Percentiles rank a stretch among this genome's conserved stretches.
Evolutionary conservation across 2,113 vertebrate species (phyloP).

Genomic region (Corythornis cristatus): DNA sequence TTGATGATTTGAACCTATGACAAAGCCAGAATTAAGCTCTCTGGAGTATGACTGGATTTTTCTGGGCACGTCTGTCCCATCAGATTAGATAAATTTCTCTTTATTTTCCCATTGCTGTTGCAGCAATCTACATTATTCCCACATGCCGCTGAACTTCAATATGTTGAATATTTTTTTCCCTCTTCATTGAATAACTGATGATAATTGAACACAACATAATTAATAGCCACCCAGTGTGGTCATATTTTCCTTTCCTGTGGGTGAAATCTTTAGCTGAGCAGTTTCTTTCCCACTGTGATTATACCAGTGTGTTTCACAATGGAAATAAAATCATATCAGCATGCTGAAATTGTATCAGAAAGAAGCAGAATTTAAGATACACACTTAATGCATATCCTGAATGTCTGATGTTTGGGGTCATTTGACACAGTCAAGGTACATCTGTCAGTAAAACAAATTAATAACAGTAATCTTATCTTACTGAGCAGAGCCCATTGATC

Average conservation of each 20-base stretch:
- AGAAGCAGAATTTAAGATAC: constrained; percentile 42
- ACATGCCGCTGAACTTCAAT: not conserved
- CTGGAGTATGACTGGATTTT: not conserved
- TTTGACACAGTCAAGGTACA: constrained; percentile 62
- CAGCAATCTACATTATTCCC: constrained; percentile 43
- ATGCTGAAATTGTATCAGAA: constrained; percentile 43
- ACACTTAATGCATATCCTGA: constrained; percentile 44
- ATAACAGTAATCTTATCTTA: constrained; percentile 77
- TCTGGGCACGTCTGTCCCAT: constrained; percentile 33
- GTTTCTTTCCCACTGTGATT: constrained; percentile 53
- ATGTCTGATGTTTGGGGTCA: constrained; percentile 41
- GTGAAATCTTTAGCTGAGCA: constrained; percentile 20
- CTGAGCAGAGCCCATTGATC: constrained; percentile 68
- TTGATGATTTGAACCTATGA: not conserved
- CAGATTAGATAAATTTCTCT: constrained; percentile 45
- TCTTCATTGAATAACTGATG: constrained; percentile 27
- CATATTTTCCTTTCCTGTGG: constrained; percentile 57
- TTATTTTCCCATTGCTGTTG: constrained; percentile 6
- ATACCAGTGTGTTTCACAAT: constrained; percentile 29
- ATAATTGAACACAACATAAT: constrained; percentile 54
- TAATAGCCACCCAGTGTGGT: constrained; percentile 26
- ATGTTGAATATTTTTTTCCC: not conserved
- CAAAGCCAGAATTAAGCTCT: not conserved
- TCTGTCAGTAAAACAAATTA: constrained; percentile 78
- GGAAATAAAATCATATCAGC: constrained; percentile 26